A percentile compares a stretch with the other conserved stretches of the same genome.
Conservation (phyloP, 2,888 invertebrate species). For the Yponomeuta evonymella region DNA sequence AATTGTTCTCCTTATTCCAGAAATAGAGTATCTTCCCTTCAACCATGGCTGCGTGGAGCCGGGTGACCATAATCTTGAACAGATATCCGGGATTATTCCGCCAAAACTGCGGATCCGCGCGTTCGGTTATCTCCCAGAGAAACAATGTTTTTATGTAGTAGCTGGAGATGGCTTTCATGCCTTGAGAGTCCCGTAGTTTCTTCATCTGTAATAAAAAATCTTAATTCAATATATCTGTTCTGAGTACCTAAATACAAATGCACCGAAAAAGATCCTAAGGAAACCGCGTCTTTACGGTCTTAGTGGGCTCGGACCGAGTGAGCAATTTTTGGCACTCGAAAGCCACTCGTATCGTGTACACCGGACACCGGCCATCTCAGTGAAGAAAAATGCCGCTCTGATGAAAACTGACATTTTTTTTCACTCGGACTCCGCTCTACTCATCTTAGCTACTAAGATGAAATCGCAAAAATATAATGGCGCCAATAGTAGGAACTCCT, state of each 20-base stretch:
- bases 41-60: slow-evolving; percentile 44
- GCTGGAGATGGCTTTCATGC: slow-evolving; percentile 65
- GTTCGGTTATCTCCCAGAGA: slow-evolving; percentile 50
- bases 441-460: too few relatives aligned
- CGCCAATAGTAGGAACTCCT: too few relatives aligned
- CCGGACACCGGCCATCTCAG: too few relatives aligned
- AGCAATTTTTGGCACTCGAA: too few relatives aligned
- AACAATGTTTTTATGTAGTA: slow-evolving; percentile 76
- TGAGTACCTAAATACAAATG: neutral
- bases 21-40: slow-evolving; percentile 52
- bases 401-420: too few relatives aligned
- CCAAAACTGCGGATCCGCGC: slow-evolving; percentile 40
- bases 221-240: neutral
- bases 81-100: slow-evolving; percentile 36
- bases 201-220: slow-evolving; percentile 46
- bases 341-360: too few relatives aligned
- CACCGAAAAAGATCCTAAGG: neutral
- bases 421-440: too few relatives aligned
- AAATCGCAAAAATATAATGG: too few relatives aligned
- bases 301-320: too few relatives aligned
- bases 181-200: slow-evolving; percentile 65
- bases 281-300: too few relatives aligned
- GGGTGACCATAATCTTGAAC: slow-evolving; percentile 57
- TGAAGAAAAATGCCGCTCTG: too few relatives aligned
- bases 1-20: slow-evolving; percentile 65